Percentiles rank a stretch among this genome's conserved stretches.
Evolutionary conservation across 2,797 vertebrate species (phyloP).

Genomic region (Nyctalus aviator): DNA sequence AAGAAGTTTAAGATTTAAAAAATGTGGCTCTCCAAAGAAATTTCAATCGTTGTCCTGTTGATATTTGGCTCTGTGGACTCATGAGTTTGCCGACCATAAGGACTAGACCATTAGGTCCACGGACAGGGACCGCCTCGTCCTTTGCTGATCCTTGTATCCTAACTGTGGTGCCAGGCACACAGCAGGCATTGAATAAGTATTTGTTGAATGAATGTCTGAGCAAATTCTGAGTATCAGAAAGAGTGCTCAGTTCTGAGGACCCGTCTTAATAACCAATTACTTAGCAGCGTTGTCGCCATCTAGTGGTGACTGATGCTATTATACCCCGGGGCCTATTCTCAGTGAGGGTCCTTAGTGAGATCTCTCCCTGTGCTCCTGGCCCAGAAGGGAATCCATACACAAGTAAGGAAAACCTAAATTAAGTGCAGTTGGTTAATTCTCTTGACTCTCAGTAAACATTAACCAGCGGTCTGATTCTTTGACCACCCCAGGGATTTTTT

Average conservation of each 20-base stretch:
- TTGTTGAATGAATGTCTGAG: neutral
- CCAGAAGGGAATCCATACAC: neutral
- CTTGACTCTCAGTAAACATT: constrained; percentile 1
- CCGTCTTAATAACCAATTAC: neutral
- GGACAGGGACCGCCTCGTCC: neutral
- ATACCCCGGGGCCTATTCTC: rapidly evolving
- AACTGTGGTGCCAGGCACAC: neutral
- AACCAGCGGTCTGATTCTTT: neutral
- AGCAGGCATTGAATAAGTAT: neutral
- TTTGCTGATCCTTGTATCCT: neutral
- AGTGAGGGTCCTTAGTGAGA: neutral
- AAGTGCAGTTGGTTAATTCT: constrained; percentile 37
- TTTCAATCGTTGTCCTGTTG: too few relatives aligned
- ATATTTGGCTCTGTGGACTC: too few relatives aligned
- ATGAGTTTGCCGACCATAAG: too few relatives aligned
- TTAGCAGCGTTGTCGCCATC: constrained; percentile 57
- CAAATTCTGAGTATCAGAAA: neutral
- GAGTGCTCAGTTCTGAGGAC: neutral
- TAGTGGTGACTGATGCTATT: constrained; percentile 28
- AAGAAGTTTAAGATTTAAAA: too few relatives aligned
- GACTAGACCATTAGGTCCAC: neutral
- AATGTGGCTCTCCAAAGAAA: too few relatives aligned
- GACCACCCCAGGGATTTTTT: neutral
- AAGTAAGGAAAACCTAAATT: neutral
- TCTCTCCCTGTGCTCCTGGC: neutral